These are phyloP conservation scores for Caenorhabditis sulstoni DNA, from an alignment of 2,888 invertebrate species.

Conservation along the genomic window DNA sequence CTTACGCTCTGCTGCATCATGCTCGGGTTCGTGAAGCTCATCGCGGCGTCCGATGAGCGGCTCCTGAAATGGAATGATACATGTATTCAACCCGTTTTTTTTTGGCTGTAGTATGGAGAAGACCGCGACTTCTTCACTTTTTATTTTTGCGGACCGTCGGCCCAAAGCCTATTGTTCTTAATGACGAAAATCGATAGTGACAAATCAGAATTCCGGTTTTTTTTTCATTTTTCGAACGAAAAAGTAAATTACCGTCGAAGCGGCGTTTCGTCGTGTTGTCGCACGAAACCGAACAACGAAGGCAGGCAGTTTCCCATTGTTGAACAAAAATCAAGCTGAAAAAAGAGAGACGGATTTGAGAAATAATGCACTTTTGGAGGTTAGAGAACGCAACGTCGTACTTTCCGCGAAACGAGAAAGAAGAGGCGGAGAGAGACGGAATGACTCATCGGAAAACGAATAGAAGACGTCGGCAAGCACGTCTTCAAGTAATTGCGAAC, in stretches of 20 bases:
- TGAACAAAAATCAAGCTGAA: slow-evolving; percentile 33
- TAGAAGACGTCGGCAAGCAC: not conserved
- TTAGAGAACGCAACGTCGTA: not conserved
- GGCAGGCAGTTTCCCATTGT: slow-evolving; percentile 74
- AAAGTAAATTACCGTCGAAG: slow-evolving; percentile 54
- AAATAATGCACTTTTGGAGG: too few species aligned
- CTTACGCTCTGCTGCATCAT: slow-evolving; percentile 63
- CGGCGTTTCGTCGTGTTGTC: slow-evolving; percentile 59
- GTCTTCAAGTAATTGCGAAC: not conserved
- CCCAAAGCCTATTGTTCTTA: too few species aligned
- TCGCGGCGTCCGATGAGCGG: slow-evolving; percentile 50
- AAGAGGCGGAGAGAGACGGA: not conserved
- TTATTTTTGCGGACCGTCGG: too few species aligned
- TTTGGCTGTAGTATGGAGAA: too few species aligned
- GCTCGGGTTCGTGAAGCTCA: slow-evolving; percentile 67
- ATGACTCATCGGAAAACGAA: not conserved
- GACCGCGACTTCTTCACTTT: too few species aligned
- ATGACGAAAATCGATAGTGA: not conserved
- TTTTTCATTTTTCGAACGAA: slow-evolving; percentile 1
- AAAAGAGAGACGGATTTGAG: slow-evolving; percentile 3
- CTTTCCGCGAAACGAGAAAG: not conserved
- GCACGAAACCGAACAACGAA: slow-evolving; percentile 59
- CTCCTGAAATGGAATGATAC: slow-evolving; percentile 40
- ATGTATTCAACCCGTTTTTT: too few species aligned
- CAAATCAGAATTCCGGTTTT: not conserved